Conservation (phyloP, 2,797 vertebrate species). For the Apogon talboti region DNA sequence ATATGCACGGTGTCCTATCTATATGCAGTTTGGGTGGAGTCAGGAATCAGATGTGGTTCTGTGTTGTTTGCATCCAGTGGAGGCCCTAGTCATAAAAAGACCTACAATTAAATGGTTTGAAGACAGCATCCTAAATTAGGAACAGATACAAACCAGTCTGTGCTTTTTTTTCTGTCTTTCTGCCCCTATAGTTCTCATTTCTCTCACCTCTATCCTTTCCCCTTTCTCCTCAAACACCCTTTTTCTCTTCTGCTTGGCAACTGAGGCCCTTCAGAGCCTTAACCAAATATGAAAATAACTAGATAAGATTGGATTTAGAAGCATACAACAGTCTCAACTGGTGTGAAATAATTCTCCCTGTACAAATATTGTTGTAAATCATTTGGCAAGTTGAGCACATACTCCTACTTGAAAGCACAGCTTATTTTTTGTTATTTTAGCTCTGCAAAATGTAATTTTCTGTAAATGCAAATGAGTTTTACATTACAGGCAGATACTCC, state of each 20-base stretch:
- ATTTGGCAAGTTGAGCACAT: constrained; percentile 42
- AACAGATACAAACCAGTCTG: constrained; percentile 46
- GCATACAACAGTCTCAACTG: constrained; percentile 43
- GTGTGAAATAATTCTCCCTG: constrained; percentile 55
- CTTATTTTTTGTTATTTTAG: constrained; percentile 36
- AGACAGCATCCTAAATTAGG: constrained; percentile 67
- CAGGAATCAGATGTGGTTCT: constrained; percentile 64
- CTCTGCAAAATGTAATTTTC: constrained; percentile 20
- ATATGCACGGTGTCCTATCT: constrained; percentile 30
- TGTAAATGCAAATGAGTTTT: constrained; percentile 23
- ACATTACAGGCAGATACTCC: constrained; percentile 2
- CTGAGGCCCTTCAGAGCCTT: constrained; percentile 41
- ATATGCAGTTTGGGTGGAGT: constrained; percentile 66
- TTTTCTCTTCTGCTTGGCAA: constrained; percentile 29
- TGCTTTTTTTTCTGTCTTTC: constrained; percentile 14
- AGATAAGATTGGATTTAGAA: constrained; percentile 53
- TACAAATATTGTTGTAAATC: constrained; percentile 58
- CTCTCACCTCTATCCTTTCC: constrained; percentile 36
- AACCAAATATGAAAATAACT: constrained; percentile 58
- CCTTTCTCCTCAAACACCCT: neutral
- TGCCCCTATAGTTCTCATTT: constrained; percentile 9
- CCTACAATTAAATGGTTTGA: constrained; percentile 73
- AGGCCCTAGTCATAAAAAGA: constrained; percentile 64
- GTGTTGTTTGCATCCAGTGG: constrained; percentile 61
- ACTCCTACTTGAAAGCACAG: constrained; percentile 34